These are phyloP conservation scores for Tapera naevia DNA, from an alignment of 2,797 vertebrate genomes.

Conservation along the genomic window DNA sequence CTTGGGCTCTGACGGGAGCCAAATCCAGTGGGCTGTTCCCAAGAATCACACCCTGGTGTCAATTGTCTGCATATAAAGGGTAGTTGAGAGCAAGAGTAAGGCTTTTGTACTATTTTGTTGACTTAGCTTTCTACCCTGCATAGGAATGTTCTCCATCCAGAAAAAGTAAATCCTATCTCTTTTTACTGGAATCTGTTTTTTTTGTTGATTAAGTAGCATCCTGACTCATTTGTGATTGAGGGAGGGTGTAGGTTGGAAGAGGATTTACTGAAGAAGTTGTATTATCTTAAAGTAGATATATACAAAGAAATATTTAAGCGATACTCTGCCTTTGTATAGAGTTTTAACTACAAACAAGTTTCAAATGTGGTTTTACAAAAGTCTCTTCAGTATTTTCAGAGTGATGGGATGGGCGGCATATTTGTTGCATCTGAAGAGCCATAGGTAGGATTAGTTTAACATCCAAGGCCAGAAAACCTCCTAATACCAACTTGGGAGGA, in stretches of 20 bases:
- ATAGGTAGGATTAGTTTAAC: conserved; percentile 14
- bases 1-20: background rate
- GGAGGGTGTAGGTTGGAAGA: conserved; percentile 27
- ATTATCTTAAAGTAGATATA: conserved; percentile 45
- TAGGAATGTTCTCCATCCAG: conserved; percentile 54
- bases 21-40: background rate
- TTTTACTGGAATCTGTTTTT: conserved; percentile 25
- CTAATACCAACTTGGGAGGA: background rate
- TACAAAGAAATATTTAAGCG: conserved; percentile 45
- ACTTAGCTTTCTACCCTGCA: conserved; percentile 50
- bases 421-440: background rate
- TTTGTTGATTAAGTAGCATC: conserved; percentile 52
- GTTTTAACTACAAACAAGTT: background rate
- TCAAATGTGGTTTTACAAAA: background rate
- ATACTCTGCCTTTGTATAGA: conserved; percentile 34
- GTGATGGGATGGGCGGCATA: background rate
- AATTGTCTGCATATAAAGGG: conserved; percentile 15
- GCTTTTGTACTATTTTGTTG: conserved; percentile 51
- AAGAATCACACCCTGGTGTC: conserved; percentile 45
- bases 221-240: conserved; percentile 59
- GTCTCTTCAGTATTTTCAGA: background rate
- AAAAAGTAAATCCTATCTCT: conserved; percentile 28
- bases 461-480: background rate
- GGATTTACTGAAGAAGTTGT: conserved; percentile 53
- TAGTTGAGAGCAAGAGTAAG: conserved; percentile 17